Evolutionary conservation across 1,140 invertebrate genomes (phyloP).

Genomic region (Trichonephila clavata): DNA sequence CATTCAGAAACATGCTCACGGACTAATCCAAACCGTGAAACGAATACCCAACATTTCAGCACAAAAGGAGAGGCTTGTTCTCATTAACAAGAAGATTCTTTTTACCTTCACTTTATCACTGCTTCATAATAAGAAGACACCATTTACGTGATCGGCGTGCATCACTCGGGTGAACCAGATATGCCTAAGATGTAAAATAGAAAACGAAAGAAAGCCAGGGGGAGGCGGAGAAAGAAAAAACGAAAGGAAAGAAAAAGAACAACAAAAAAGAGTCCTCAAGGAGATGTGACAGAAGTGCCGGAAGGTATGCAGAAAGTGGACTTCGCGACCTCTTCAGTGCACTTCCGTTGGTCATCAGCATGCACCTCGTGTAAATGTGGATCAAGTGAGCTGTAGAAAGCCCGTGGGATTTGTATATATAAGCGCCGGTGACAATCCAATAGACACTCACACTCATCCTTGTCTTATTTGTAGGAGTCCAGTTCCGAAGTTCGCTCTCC

Average conservation of each 20-base stretch:
- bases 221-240: neutral
- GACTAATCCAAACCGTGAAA: neutral
- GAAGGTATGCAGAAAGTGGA: constrained; percentile 39
- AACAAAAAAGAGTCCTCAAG: neutral
- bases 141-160: constrained; percentile 24
- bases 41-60: neutral
- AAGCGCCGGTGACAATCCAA: neutral
- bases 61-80: constrained; percentile 21
- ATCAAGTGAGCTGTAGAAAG: constrained; percentile 14
- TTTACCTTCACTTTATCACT: constrained; percentile 44
- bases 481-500: too few relatives aligned
- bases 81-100: constrained; percentile 3
- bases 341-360: constrained; percentile 24
- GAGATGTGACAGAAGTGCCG: constrained; percentile 25
- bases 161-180: neutral
- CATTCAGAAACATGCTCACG: neutral
- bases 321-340: neutral
- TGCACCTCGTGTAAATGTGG: neutral
- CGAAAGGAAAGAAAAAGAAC: neutral
- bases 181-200: neutral
- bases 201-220: neutral
- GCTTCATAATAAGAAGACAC: constrained; percentile 16
- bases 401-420: constrained; percentile 17
- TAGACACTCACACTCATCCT: neutral
- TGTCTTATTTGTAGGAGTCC: neutral